Evolutionary conservation across 2,888 invertebrate species (phyloP), one percentile per base, ranked within the genome.

Genomic region (Marronus borbonicus): DNA sequence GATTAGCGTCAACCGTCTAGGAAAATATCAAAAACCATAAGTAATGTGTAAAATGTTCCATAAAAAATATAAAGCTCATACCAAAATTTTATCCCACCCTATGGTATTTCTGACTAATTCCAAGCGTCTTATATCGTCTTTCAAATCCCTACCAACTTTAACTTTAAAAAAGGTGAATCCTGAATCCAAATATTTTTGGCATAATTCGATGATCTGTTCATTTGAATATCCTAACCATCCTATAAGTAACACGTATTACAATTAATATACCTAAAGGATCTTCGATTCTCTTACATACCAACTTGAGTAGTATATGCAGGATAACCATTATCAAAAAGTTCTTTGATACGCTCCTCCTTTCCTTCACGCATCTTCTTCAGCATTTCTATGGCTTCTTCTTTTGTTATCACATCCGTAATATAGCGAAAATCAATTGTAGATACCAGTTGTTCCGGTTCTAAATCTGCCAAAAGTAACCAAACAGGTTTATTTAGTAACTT

Each of bases 181-280:
- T 66, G 93, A 89, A 7, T 91, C 90, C 79, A 96, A 86, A 86
- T 94, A 96, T 86, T 95, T 93, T 76, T 91, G 88, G 82, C 95
- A 95, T 0, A 96, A 89, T 80, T 91, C 87, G 79, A 91, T 89
- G 3, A 97, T 93, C 83, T 93, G 91, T 75, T 94, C 94, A 84
- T 96, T 94, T 39, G 92, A 92, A 88, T 97, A 97, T 0, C 97
- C 97, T 81, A 97, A 86, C 97, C 97, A 98, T 58, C 97, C 95
- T 92, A 85, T 81, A 80, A 89, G 95, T 92, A 85, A 81, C 80
- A 88, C 50, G 49, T 24, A 60, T 62, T 66, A 75, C 8, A 44
- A 8, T 44, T 2, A 44, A 8, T 8, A 44, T 44, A 44, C 44
- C 1, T 44, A 44, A 12, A 12, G 12, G 2, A 44, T 8, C 12